Base-by-base conservation (phyloP, 1,140 invertebrate species). In the Grapholita molesta region DNA sequence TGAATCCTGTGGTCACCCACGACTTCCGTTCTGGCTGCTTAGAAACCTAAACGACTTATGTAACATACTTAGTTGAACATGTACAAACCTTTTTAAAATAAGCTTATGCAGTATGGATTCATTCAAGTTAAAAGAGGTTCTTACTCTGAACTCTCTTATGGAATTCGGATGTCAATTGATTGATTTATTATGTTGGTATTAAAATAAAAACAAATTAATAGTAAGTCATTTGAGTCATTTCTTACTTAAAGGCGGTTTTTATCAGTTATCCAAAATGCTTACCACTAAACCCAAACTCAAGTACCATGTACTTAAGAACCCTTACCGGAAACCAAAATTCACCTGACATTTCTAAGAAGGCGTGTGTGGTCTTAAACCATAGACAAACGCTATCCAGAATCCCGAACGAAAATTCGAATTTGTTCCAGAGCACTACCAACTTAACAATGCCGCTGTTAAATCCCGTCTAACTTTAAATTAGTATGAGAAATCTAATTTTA, bases 1-100 rank as follows among this genome's bases (percentile, higher is more conserved):
- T 65, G 64, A 65, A 65, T 65, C 64, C 64, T 65, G 64, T 21
- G 64, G 64, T 65, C 64, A 23, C 64, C 35, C 64, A 65, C 64
- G 35, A 33, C 30, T 12, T 33, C 35, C 64, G 33, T 11, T 32
- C 23, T 32, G 3, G 24, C n/a, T 15, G 15, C n/a, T 3, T 30
- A 4, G 21, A 8, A 8, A 48, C 42, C 42, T 21, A 18, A 48
- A 18, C 18, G 7, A 21, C 42, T 2, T 48, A 48, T 21, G 18
- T 21, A 9, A 21, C 42, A 21, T 21, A 9, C n/a, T n/a, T n/a
- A 21, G 15, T 48, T 21, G 18, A 48, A 0, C 1, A 48, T 2
- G 42, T 1, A 48, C 18, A 21, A 21, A 48, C 42, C 18, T 48
- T 48, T 21, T 48, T 21, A 2, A 48, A 21, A 48, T 18, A 0